Evolutionary conservation across 1,140 invertebrate genomes (phyloP).

Genomic region (Scylla paramamosain): DNA sequence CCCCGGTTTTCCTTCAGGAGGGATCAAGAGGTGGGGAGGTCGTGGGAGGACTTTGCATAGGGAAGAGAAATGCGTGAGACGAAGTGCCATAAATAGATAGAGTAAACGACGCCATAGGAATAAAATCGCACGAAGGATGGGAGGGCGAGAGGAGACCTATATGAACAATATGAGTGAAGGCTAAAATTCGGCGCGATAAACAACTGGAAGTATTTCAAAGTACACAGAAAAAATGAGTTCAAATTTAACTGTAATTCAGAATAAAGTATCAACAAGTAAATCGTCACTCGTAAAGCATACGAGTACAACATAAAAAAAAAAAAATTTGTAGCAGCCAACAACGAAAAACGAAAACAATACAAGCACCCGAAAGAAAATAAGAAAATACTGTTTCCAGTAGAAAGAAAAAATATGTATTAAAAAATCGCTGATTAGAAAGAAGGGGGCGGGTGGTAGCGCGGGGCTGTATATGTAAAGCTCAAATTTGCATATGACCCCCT

Average conservation of each 20-base stretch:
- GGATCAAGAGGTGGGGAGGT: background rate
- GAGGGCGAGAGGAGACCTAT: too few species aligned
- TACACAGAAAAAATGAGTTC: too few species aligned
- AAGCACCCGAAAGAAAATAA: background rate
- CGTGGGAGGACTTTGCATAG: background rate
- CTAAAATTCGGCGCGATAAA: too few species aligned
- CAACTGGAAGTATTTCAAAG: too few species aligned
- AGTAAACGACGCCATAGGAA: too few species aligned
- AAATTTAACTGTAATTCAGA: too few species aligned
- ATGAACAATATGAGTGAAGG: too few species aligned
- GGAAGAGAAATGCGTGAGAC: background rate
- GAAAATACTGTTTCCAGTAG: background rate
- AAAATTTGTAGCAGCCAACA: too few species aligned
- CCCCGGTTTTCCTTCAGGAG: slow-evolving; percentile 14
- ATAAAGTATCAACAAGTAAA: too few species aligned
- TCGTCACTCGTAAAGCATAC: too few species aligned
- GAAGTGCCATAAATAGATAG: background rate
- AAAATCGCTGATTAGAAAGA: slow-evolving; percentile 31
- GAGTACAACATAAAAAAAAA: too few species aligned
- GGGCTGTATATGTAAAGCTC: background rate
- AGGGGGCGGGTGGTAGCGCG: background rate
- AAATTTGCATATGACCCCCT: slow-evolving; percentile 62
- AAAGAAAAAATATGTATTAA: background rate
- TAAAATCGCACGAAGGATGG: too few species aligned
- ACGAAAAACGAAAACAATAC: background rate